Percentiles rank a stretch among this genome's conserved stretches.
Evolutionary conservation across 1,140 invertebrate genomes (phyloP).

Genomic region (Lepidostoma basale): DNA sequence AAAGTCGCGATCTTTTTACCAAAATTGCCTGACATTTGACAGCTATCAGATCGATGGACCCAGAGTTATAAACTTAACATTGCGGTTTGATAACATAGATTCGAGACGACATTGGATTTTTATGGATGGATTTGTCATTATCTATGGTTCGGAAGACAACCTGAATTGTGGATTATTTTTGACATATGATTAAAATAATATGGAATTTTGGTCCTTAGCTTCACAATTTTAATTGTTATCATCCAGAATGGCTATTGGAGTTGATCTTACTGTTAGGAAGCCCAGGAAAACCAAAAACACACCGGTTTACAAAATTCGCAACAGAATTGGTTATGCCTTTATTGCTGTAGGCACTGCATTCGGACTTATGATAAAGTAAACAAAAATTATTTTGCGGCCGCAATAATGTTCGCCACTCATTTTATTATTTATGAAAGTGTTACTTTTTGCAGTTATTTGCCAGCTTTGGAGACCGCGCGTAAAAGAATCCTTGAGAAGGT

Average conservation of each 20-base stretch:
- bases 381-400: not conserved
- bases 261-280: slow-evolving; percentile 18
- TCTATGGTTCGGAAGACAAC: no score
- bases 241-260: slow-evolving; percentile 32
- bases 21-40: no score
- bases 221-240: not conserved
- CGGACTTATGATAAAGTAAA: slow-evolving; percentile 14
- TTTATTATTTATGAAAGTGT: not conserved
- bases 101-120: no score
- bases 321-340: slow-evolving; percentile 1
- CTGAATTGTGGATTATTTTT: no score
- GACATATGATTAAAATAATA: no score
- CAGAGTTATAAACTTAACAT: no score
- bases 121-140: no score
- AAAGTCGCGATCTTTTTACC: no score
- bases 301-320: slow-evolving; percentile 10
- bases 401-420: not conserved
- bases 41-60: no score
- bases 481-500: not conserved
- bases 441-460: not conserved
- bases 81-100: no score
- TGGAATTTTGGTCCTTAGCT: not conserved
- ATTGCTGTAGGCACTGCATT: slow-evolving; percentile 1
- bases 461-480: not conserved
- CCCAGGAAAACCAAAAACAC: slow-evolving; percentile 19